These are phyloP conservation scores for Isoperla grammatica DNA, from an alignment of 2,888 invertebrate species.

Conservation along the genomic window DNA sequence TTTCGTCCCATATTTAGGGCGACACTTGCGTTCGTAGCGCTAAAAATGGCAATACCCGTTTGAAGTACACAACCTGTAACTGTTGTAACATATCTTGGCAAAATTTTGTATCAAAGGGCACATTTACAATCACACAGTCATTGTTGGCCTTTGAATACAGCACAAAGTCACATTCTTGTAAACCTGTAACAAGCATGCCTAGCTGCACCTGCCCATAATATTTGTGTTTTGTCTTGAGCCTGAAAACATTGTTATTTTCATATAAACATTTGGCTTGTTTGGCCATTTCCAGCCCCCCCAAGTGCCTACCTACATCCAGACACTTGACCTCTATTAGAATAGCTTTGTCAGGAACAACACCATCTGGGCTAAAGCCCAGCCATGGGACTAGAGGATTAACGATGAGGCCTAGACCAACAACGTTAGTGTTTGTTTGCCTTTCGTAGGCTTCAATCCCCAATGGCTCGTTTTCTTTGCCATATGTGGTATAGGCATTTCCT, in stretches of 20 bases:
- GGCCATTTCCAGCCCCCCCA: neutral
- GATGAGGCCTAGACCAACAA: neutral
- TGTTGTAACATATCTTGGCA: no score
- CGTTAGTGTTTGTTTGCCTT: neutral
- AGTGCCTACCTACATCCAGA: neutral
- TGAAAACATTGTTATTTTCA: slow-evolving; percentile 13
- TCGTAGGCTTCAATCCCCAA: neutral
- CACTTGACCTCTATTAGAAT: neutral
- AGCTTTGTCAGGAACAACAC: neutral
- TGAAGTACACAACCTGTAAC: no score
- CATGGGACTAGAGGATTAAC: neutral
- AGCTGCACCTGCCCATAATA: slow-evolving; percentile 27
- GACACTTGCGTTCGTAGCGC: no score
- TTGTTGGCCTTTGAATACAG: no score
- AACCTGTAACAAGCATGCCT: no score
- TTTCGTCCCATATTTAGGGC: no score
- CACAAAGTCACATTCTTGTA: no score
- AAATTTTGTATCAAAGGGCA: no score
- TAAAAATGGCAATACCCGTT: no score
- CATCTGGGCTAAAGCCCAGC: slow-evolving; percentile 7
- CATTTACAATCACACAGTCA: no score
- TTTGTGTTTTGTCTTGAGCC: slow-evolving; percentile 23
- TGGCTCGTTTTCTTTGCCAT: neutral
- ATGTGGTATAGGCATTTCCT: neutral
- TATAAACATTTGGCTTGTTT: neutral